Percentiles rank a stretch among this genome's conserved stretches.
phyloP scores from a whole-genome alignment of 2,113 vertebrate genomes.

The Tor tambroides region DNA sequence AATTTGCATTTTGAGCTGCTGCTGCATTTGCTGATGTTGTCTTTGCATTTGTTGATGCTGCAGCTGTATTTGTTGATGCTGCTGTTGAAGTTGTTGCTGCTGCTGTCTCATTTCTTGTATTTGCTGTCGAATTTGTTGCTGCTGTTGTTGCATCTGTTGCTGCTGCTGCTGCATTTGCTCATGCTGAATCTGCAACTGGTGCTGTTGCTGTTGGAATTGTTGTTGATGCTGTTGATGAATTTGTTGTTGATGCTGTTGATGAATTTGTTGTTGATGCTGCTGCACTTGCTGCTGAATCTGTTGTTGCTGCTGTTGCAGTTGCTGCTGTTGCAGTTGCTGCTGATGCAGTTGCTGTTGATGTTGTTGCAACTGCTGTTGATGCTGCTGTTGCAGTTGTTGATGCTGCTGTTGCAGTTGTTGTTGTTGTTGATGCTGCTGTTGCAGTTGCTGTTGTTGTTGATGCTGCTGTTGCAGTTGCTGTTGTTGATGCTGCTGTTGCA shows the following conservation, averaged over 20 bases:
- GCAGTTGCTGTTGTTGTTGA: constrained; percentile 65
- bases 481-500: constrained; percentile 69
- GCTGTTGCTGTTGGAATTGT: constrained; percentile 79
- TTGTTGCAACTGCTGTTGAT: constrained; percentile 45
- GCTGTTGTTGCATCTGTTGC: constrained; percentile 79
- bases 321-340: constrained; percentile 68
- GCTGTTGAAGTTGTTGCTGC: constrained; percentile 79
- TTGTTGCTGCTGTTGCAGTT: constrained; percentile 73
- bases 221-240: constrained; percentile 74
- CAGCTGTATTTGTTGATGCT: constrained; percentile 80
- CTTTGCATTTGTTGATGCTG: constrained; percentile 81
- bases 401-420: constrained; percentile 46
- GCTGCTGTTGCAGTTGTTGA: constrained; percentile 52
- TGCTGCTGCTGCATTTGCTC: constrained; percentile 78
- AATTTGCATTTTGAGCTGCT: constrained; percentile 80
- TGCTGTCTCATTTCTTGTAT: constrained; percentile 79
- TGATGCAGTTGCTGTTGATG: constrained; percentile 49
- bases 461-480: constrained; percentile 64
- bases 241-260: constrained; percentile 56
- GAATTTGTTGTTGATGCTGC: constrained; percentile 50
- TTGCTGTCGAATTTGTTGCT: constrained; percentile 78
- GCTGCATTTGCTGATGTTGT: constrained; percentile 81
- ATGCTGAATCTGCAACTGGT: constrained; percentile 76
- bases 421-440: constrained; percentile 62
- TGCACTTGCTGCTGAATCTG: constrained; percentile 53